Conservation (phyloP, 2,113 vertebrate genomes). For the Bubo scandiacus region DNA sequence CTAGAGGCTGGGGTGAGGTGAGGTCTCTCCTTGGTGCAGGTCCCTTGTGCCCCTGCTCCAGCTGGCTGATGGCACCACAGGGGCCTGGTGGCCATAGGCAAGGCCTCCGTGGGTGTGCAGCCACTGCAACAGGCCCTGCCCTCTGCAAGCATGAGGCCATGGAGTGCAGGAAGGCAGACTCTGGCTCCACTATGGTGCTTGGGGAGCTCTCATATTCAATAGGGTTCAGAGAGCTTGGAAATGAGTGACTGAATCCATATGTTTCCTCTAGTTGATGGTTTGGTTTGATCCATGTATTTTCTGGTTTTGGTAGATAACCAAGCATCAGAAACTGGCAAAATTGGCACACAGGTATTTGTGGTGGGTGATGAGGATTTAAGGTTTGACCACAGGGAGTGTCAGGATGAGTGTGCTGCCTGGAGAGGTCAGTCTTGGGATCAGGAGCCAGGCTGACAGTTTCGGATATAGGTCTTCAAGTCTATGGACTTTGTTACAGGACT, state of each 20-base stretch:
- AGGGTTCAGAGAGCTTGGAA: background rate
- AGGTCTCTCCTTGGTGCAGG: background rate
- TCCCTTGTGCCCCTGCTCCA: background rate
- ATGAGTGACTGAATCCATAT: background rate
- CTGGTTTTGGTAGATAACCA: background rate
- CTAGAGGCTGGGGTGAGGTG: background rate
- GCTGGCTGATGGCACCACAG: background rate
- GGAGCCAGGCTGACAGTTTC: background rate
- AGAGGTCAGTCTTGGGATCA: background rate
- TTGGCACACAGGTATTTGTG: background rate
- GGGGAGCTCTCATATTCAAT: background rate
- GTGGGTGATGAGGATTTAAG: background rate
- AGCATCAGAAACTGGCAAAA: background rate
- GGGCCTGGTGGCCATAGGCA: no score
- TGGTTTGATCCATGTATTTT: background rate
- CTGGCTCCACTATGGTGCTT: background rate
- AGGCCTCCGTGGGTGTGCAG: background rate
- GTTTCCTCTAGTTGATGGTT: background rate
- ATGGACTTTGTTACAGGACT: background rate
- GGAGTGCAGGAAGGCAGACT: background rate
- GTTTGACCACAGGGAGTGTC: no score
- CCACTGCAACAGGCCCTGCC: no score
- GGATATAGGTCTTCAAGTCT: background rate
- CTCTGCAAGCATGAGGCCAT: fast-evolving
- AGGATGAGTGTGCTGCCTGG: background rate